These are phyloP conservation scores for Heloderma charlesbogerti DNA, from an alignment of 2,113 vertebrate genomes.

Conservation along the genomic window DNA sequence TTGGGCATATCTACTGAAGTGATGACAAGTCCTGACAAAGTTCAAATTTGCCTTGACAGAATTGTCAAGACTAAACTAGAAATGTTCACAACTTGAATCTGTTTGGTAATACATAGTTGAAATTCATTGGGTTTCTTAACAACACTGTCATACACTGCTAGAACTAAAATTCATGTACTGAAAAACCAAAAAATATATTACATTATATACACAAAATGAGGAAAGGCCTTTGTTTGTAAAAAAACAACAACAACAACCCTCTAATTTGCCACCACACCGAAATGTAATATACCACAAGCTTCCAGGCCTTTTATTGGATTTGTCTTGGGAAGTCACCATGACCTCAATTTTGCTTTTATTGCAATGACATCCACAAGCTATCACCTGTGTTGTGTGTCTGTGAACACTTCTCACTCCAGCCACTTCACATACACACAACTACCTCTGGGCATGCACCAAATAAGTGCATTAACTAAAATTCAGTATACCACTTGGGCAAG, in stretches of 20 bases:
- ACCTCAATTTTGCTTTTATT: background rate
- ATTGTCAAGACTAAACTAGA: conserved; percentile 67
- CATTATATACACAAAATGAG: conserved; percentile 24
- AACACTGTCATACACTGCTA: no score
- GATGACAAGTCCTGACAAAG: conserved; percentile 62
- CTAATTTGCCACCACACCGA: background rate
- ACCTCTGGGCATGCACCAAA: background rate
- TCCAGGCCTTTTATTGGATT: background rate
- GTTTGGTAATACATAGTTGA: conserved; percentile 64
- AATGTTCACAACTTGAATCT: conserved; percentile 61
- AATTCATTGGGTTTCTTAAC: conserved; percentile 9
- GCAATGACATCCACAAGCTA: background rate
- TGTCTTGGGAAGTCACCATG: background rate
- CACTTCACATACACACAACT: background rate
- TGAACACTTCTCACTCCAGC: background rate
- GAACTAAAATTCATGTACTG: background rate
- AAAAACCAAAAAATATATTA: conserved; percentile 29
- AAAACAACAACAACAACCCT: no score
- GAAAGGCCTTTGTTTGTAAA: background rate
- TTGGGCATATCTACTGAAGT: conserved; percentile 58
- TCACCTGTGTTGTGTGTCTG: background rate
- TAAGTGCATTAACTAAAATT: background rate
- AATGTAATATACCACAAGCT: background rate
- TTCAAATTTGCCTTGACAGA: conserved; percentile 72
- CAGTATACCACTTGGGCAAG: background rate